These are phyloP conservation scores for Hormaphis cornu DNA, from an alignment of 1,140 invertebrate genomes.

Conservation along the genomic window DNA sequence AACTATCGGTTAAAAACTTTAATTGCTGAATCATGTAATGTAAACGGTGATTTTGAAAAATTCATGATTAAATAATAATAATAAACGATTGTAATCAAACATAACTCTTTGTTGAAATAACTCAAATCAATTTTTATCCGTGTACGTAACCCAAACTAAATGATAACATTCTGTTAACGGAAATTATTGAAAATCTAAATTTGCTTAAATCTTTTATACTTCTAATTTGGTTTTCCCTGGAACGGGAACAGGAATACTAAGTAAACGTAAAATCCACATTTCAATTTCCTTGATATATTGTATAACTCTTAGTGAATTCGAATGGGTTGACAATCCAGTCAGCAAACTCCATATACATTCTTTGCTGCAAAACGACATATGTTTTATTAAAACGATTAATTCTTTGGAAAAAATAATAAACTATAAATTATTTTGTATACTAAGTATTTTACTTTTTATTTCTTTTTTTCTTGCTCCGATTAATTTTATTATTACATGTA, in stretches of 20 bases:
- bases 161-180: no score
- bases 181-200: no score
- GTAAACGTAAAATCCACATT: constrained; percentile 90
- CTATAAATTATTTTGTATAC: not conserved
- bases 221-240: constrained; percentile 92
- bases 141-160: no score
- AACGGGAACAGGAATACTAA: constrained; percentile 94
- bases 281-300: constrained; percentile 97
- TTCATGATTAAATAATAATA: no score
- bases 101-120: no score
- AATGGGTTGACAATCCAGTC: constrained; percentile 62
- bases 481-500: constrained; percentile 83
- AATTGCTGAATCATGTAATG: no score
- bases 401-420: not conserved
- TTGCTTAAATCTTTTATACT: constrained; percentile 44
- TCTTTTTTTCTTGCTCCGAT: not conserved
- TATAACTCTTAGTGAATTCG: constrained; percentile 75
- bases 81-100: no score
- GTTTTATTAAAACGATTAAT: constrained; percentile 5
- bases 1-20: no score
- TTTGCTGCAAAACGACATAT: constrained; percentile 47
- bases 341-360: constrained; percentile 87
- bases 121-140: no score
- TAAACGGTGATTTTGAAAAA: no score
- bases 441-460: not conserved